Evolutionary conservation across 2,888 invertebrate species (phyloP).

Genomic region (Pristionchus arcanus): DNA sequence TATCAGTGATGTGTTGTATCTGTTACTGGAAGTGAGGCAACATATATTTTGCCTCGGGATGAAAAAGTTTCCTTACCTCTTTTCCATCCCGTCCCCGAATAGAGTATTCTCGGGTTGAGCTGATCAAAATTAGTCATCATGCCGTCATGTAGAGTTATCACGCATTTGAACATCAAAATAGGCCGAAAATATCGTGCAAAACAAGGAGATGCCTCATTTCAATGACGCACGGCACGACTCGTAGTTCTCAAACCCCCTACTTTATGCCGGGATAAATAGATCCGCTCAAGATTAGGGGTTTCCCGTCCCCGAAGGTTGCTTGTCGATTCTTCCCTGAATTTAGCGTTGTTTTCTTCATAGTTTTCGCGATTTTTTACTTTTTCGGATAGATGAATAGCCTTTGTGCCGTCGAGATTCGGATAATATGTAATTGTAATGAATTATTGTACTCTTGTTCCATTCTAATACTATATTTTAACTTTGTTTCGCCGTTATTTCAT

Average conservation of each 20-base stretch:
- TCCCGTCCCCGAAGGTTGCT: not conserved
- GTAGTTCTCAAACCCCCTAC: not conserved
- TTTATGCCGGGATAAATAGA: not conserved
- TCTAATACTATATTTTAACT: too few relatives aligned
- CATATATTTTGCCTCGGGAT: not conserved
- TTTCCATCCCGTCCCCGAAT: not conserved
- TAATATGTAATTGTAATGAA: too few relatives aligned
- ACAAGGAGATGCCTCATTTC: not conserved
- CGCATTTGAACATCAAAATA: not conserved
- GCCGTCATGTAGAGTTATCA: not conserved
- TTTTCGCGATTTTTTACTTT: not conserved
- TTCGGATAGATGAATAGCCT: too few relatives aligned
- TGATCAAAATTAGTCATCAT: not conserved
- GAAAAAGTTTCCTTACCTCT: not conserved
- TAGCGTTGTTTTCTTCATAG: not conserved
- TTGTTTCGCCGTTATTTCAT: too few relatives aligned
- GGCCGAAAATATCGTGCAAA: not conserved
- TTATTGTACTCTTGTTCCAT: too few relatives aligned
- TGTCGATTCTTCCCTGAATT: not conserved
- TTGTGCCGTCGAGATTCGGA: too few relatives aligned
- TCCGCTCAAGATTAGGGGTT: not conserved
- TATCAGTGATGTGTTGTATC: too few relatives aligned
- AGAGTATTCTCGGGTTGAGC: not conserved
- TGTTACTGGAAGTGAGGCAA: too few relatives aligned
- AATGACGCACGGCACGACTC: not conserved